Evolutionary conservation across 2,113 vertebrate genomes (phyloP).

Genomic region (Cyprinodon tularosa): DNA sequence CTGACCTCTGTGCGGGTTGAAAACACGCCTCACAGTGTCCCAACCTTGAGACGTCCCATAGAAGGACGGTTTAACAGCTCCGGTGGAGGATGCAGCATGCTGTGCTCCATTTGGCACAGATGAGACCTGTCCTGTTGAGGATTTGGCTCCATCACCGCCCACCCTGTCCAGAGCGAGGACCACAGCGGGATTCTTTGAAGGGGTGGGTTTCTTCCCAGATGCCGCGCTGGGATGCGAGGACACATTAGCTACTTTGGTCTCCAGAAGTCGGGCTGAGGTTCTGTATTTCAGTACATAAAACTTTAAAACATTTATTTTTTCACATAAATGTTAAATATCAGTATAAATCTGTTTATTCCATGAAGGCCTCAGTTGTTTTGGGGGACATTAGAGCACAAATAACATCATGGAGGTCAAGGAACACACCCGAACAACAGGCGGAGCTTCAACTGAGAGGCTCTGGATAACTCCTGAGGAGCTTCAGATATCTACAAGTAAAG

Average conservation of each 20-base stretch:
- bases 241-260: constrained; percentile 67
- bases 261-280: constrained; percentile 81
- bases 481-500: background rate
- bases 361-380: background rate
- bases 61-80: constrained; percentile 52
- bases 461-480: background rate
- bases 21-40: constrained; percentile 75
- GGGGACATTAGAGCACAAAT: background rate
- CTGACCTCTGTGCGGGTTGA: constrained; percentile 78
- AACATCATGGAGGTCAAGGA: background rate
- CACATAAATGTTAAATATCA: background rate
- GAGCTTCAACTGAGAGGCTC: background rate
- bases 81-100: constrained; percentile 61
- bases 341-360: background rate
- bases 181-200: constrained; percentile 71
- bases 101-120: constrained; percentile 68
- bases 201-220: constrained; percentile 67
- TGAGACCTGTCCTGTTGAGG: constrained; percentile 63
- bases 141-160: constrained; percentile 62
- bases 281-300: constrained; percentile 54
- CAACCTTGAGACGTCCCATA: constrained; percentile 72
- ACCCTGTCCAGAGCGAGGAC: constrained; percentile 75
- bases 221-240: constrained; percentile 53
- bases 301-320: background rate
- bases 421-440: background rate